phyloP scores from a whole-genome alignment of 2,888 invertebrate genomes.

The Thysanoteuthis rhombus region DNA sequence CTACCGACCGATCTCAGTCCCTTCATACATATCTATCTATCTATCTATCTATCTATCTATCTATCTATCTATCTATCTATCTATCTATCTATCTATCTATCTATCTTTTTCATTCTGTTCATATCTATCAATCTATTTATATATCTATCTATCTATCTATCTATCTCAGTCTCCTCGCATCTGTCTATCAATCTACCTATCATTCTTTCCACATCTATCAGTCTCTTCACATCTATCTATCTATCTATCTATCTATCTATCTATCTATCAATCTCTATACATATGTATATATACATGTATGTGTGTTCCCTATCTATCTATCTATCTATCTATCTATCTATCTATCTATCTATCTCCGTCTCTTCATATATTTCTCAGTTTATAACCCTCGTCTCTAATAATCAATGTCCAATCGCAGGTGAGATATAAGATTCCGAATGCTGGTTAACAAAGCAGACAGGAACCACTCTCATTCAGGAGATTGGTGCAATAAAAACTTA shows the following conservation, averaged over 20 bases:
- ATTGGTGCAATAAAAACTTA: too few relatives aligned
- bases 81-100: not conserved
- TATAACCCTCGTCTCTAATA: too few relatives aligned
- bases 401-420: too few relatives aligned
- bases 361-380: too few relatives aligned
- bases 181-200: not conserved
- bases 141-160: too few relatives aligned
- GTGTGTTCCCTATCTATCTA: not conserved
- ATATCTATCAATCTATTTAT: too few relatives aligned
- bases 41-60: not conserved
- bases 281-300: too few relatives aligned
- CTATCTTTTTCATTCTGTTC: too few relatives aligned
- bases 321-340: not conserved
- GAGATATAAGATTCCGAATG: too few relatives aligned
- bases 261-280: not conserved
- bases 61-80: not conserved
- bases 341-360: not conserved
- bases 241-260: not conserved
- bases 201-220: not conserved
- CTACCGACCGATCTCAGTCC: too few relatives aligned
- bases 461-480: too few relatives aligned
- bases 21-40: not conserved
- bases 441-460: too few relatives aligned
- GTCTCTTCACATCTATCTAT: not conserved
- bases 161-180: not conserved